Conservation (phyloP, 2,797 vertebrate species). For the Amazonetta brasiliensis region DNA sequence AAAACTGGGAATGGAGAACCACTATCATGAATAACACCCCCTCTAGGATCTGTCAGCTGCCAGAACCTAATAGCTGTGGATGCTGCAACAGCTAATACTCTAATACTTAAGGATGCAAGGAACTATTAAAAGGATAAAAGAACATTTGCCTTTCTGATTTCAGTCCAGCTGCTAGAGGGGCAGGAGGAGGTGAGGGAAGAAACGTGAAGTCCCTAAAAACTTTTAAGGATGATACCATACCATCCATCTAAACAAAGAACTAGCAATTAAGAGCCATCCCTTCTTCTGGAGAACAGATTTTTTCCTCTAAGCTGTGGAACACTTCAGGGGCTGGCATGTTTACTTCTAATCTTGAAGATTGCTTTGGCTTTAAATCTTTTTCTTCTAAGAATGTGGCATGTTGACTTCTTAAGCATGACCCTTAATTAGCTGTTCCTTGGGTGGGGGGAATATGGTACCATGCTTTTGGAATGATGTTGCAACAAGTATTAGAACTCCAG, state of each 20-base stretch:
- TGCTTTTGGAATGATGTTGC: background rate
- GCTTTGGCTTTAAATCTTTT: background rate
- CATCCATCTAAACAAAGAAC: background rate
- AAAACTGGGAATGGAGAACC: background rate
- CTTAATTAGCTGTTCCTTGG: background rate
- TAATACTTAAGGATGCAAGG: background rate
- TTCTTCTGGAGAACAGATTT: background rate
- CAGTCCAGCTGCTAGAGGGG: background rate
- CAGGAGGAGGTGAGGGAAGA: background rate
- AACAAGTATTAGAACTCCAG: background rate
- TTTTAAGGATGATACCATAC: background rate
- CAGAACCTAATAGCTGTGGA: background rate
- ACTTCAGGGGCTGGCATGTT: background rate
- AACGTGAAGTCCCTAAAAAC: background rate
- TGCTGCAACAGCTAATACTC: background rate
- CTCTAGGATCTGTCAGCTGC: background rate
- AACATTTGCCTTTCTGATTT: background rate
- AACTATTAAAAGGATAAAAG: background rate
- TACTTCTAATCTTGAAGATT: background rate
- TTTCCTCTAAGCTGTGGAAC: background rate
- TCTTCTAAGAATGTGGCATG: background rate
- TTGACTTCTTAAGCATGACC: background rate
- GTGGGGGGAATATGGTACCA: background rate
- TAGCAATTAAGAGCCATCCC: background rate
- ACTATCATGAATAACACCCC: background rate